Percentiles rank a stretch among this genome's conserved stretches.
These are phyloP conservation scores for Procapra przewalskii DNA, from an alignment of 2,113 vertebrate species.

Conservation along the genomic window DNA sequence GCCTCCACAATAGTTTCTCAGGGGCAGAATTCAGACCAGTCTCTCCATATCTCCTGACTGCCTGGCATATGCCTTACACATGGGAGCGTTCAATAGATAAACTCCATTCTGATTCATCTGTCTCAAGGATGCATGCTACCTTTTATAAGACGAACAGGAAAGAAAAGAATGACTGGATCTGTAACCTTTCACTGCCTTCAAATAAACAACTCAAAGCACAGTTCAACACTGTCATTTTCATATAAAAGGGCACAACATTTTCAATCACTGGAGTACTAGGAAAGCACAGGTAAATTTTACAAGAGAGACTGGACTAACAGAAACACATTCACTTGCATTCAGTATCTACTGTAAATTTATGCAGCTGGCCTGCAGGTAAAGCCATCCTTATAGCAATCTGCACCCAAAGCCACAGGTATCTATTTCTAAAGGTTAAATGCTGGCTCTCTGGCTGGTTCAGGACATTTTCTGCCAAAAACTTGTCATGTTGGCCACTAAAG, in stretches of 20 bases:
- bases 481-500: neutral
- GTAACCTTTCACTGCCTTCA: conserved; percentile 23
- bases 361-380: neutral
- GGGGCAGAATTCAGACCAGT: neutral
- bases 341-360: neutral
- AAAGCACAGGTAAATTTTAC: neutral
- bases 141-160: conserved; percentile 11
- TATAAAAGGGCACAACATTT: conserved; percentile 49
- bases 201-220: conserved; percentile 49
- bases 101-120: neutral
- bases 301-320: neutral
- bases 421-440: neutral
- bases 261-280: neutral
- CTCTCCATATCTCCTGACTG: neutral
- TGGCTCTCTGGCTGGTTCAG: neutral
- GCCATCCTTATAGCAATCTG: neutral
- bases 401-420: neutral
- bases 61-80: neutral
- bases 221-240: conserved; percentile 39
- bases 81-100: neutral
- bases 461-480: neutral
- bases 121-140: neutral
- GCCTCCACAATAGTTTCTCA: neutral
- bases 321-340: neutral
- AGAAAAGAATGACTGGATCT: conserved; percentile 24